Base-by-base conservation (phyloP, 2,888 invertebrate species). In the Drosophila mulleri region DNA sequence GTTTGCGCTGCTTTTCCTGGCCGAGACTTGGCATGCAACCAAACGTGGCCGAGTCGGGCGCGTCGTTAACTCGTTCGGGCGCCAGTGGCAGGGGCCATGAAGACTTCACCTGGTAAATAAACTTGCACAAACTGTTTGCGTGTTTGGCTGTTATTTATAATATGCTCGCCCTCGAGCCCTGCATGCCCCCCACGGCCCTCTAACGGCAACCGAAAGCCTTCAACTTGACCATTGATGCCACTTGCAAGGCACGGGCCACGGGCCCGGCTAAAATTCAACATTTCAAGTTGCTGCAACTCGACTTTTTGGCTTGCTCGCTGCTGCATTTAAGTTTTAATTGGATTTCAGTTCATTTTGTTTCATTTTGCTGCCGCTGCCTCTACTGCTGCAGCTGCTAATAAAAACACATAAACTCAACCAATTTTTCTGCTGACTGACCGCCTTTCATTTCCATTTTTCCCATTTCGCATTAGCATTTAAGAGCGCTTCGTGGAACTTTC, bases 101-200 rank as follows among this genome's bases (percentile, higher is more conserved):
- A 75, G 75, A 71, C 67, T 59, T 53, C 74, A 78, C 77, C 77
- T 78, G 78, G 73, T 44, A 78, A 81, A 78, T 78, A 81, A 81
- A 87, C 84, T 80, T 87, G 75, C 75, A 47, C 75, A 82, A 87
- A 84, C 82, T 75, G 79, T 72, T 86, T 86, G 86, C 88, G 83
- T 86, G 86, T 88, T 86, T 82, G 75, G 45, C 80, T 76, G 88
- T 80, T 86, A 88, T 86, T 86, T 86, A 86, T 86, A 87, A 83
- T 76, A 75, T 69, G 67, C 71, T 64, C n/a, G 45, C 65, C 67
- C 53, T 44, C 45, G 3, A n/a, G 18, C 42, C 67, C 48, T 50
- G 23, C 45, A 29, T 50, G 23, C 39, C 39, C 58, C 37, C 58
- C 37, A 35, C 26, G 48, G 56, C 42, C 47, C n/a, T 18, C 59